Percentiles rank a stretch among this genome's conserved stretches.
Conservation (phyloP, 2,797 vertebrate species). For the Amblyopsis hoosieri region DNA sequence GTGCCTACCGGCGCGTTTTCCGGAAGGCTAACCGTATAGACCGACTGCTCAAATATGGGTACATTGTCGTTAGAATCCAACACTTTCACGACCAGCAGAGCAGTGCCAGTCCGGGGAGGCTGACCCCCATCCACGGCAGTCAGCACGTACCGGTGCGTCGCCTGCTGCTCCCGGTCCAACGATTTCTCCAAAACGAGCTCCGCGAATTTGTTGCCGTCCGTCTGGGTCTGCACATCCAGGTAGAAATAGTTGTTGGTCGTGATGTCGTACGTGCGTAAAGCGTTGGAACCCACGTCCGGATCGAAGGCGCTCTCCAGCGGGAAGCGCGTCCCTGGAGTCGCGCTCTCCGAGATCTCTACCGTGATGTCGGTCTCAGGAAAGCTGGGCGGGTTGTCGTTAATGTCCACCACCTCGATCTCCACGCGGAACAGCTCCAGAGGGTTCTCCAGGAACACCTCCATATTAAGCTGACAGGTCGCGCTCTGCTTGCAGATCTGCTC, state of each 20-base stretch:
- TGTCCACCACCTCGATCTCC: slow-evolving; percentile 96
- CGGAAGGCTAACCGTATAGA: slow-evolving; percentile 89
- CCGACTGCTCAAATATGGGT: slow-evolving; percentile 92
- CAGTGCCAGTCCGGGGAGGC: slow-evolving; percentile 93
- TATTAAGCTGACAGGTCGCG: slow-evolving; percentile 89
- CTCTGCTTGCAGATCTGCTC: slow-evolving; percentile 95
- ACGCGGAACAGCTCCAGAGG: slow-evolving; percentile 94
- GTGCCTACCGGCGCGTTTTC: slow-evolving; percentile 93
- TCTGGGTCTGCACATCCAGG: slow-evolving; percentile 94
- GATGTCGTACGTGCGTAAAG: slow-evolving; percentile 93
- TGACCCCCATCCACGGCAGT: slow-evolving; percentile 96
- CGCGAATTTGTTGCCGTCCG: slow-evolving; percentile 94
- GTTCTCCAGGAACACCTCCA: slow-evolving; percentile 96
- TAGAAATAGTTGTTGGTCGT: slow-evolving; percentile 94
- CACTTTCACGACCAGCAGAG: slow-evolving; percentile 92
- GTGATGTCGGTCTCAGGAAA: slow-evolving; percentile 95
- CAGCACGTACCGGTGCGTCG: slow-evolving; percentile 94
- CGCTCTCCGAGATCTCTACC: slow-evolving; percentile 97
- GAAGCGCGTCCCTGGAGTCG: slow-evolving; percentile 92
- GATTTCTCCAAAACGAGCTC: slow-evolving; percentile 93
- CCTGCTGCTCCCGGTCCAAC: slow-evolving; percentile 94
- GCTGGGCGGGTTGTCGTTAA: slow-evolving; percentile 94
- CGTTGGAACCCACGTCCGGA: slow-evolving; percentile 95
- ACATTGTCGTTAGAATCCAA: slow-evolving; percentile 97
- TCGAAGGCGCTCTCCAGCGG: slow-evolving; percentile 96